Evolutionary conservation across 2,113 vertebrate species (phyloP), one percentile per base, ranked within the genome.

Genomic region (Passer domesticus): DNA sequence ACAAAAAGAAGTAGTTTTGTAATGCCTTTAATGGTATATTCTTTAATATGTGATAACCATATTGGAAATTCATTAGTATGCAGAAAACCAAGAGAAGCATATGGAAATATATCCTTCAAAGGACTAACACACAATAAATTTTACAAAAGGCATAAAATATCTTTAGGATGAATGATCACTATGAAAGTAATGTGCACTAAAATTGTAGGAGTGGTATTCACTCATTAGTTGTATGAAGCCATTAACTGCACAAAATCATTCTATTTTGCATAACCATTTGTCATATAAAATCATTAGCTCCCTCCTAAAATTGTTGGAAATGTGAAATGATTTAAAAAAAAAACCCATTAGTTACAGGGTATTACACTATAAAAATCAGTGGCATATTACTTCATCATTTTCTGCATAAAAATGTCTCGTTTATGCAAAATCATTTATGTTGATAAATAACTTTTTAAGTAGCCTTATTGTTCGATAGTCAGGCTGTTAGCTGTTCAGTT

Each of bases 381-480:
- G 73, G 59, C 89, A 94, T 96, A 85, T 97, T 95, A 96, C 68
- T 97, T 91, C 60, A 92, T 94, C 83, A 96, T 94, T 92, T 96
- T 96, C 88, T 92, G 90, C 80, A 95, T 93, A 96, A 96, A 97
- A 97, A 94, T 70, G 44, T 96, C 87, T 95, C n/a, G 0, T 73
- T 96, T 97, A 95, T 91, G 43, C 69, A 97, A 95, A 90, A 94
- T 95, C 93, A 92, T 95, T 98, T 98, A 91, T 91, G 58, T 95
- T 97, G 97, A 97, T 97, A 97, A 97, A 98, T 96, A 97, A 96
- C 64, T 81, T 97, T 97, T 90, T 50, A 97, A 97, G 89, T 90
- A 94, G 92, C 80, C 90, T 93, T 95, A 95, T 94, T 96, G 85
- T 97, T 90, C 80, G 80, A 91, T 67, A 87, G 80, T 96, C 82